phyloP scores from a whole-genome alignment of 2,797 vertebrate genomes.

The Carcharodon carcharias region DNA sequence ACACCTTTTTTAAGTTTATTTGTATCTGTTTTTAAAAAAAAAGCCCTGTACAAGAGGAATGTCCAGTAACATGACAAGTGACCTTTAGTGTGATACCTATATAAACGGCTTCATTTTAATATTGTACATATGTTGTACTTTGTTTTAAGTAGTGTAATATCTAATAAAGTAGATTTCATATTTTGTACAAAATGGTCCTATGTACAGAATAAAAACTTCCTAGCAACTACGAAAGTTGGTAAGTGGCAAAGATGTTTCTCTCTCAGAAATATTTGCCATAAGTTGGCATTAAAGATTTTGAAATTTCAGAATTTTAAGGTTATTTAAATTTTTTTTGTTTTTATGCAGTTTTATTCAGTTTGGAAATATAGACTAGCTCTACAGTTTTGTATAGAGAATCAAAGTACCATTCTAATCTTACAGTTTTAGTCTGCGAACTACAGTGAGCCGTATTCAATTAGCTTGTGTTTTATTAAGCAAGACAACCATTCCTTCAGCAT shows the following conservation, averaged over 20 bases:
- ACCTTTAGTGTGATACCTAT: conserved; percentile 95
- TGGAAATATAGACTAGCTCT: conserved; percentile 72
- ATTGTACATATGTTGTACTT: conserved; percentile 99
- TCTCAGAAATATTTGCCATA: conserved; percentile 65
- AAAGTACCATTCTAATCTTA: conserved; percentile 86
- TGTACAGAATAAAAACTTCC: conserved; percentile 93
- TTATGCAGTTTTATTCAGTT: conserved; percentile 74
- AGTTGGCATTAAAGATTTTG: conserved; percentile 60
- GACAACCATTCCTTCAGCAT: neutral
- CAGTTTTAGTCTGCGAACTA: conserved; percentile 67
- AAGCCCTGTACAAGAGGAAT: conserved; percentile 59
- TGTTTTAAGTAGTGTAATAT: conserved; percentile 95
- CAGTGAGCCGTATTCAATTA: neutral
- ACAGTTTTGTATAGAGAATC: conserved; percentile 87
- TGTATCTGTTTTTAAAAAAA: conserved; percentile 63
- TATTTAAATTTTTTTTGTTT: conserved; percentile 78
- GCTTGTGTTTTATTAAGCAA: neutral
- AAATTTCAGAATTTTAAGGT: conserved; percentile 61
- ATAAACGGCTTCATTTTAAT: conserved; percentile 90
- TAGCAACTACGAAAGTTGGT: conserved; percentile 79
- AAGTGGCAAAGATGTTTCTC: conserved; percentile 77
- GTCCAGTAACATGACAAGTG: conserved; percentile 81
- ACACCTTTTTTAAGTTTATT: conserved; percentile 61
- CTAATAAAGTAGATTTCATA: conserved; percentile 90
- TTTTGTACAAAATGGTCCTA: conserved; percentile 98